These are phyloP conservation scores for Triops cancriformis DNA, from an alignment of 1,140 invertebrate species.

Conservation along the genomic window DNA sequence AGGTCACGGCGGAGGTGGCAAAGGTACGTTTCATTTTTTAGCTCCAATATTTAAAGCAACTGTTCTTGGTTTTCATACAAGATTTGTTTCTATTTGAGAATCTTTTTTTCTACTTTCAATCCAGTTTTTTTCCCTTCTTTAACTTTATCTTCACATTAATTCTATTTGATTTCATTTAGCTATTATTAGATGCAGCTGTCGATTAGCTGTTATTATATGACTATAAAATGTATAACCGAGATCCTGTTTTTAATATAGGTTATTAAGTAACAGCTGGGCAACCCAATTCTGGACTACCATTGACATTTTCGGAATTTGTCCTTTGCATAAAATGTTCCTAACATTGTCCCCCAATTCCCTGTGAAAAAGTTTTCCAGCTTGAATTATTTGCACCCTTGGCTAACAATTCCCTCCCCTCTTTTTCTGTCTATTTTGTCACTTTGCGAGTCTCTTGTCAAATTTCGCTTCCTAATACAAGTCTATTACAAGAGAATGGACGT, in stretches of 20 bases:
- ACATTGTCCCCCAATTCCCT: neutral
- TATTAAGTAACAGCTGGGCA: neutral
- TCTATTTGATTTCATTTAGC: no score
- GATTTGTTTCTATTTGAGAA: no score
- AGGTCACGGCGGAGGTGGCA: neutral
- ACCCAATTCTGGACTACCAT: neutral
- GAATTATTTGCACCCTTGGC: neutral
- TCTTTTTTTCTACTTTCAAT: no score
- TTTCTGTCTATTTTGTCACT: neutral
- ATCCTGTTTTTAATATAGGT: neutral
- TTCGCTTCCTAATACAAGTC: constrained; percentile 16
- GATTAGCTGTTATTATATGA: no score
- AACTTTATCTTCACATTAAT: no score
- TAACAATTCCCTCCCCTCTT: neutral
- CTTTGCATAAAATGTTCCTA: neutral
- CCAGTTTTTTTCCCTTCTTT: neutral
- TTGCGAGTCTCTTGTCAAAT: neutral
- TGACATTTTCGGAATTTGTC: neutral
- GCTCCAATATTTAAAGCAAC: no score
- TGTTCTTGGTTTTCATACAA: neutral
- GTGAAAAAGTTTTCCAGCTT: neutral
- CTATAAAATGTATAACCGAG: no score
- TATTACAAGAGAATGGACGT: neutral
- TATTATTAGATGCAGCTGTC: no score
- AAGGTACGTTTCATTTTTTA: neutral